Evolutionary conservation across 2,797 vertebrate species (phyloP).

Genomic region (Periparus ater): DNA sequence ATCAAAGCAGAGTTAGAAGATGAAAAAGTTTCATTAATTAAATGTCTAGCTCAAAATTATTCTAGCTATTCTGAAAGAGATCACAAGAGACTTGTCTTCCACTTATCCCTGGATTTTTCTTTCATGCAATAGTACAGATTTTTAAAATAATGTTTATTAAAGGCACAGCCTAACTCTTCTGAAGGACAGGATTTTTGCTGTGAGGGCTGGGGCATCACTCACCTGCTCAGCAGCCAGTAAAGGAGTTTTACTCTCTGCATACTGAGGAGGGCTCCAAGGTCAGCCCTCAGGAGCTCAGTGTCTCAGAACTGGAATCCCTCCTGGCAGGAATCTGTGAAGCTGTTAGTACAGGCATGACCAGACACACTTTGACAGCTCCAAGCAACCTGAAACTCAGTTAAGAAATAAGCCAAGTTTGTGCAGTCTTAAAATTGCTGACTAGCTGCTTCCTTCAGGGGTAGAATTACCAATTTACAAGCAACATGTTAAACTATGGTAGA

Average conservation of each 20-base stretch:
- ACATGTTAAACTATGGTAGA: accelerated
- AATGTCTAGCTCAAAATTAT: neutral
- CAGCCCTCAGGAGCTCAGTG: neutral
- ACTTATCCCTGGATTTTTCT: neutral
- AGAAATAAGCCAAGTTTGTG: neutral
- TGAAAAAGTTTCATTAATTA: neutral
- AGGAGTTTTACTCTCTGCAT: neutral
- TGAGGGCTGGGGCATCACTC: neutral
- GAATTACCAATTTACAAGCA: neutral
- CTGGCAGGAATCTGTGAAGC: neutral
- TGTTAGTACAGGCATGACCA: neutral
- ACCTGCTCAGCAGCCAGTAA: neutral
- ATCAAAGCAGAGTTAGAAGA: constrained; percentile 33
- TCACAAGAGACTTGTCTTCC: neutral
- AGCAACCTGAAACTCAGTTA: neutral
- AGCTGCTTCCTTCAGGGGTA: neutral
- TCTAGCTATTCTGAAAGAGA: neutral
- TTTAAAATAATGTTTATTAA: neutral
- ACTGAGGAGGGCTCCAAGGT: neutral
- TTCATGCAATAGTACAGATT: neutral
- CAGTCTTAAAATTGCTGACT: neutral
- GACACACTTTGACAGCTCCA: neutral
- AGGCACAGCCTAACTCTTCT: neutral
- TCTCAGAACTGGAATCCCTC: neutral
- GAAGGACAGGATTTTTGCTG: neutral